These are phyloP conservation scores for Pterocles orientalis DNA, from an alignment of 2,113 vertebrate genomes.

Conservation along the genomic window DNA sequence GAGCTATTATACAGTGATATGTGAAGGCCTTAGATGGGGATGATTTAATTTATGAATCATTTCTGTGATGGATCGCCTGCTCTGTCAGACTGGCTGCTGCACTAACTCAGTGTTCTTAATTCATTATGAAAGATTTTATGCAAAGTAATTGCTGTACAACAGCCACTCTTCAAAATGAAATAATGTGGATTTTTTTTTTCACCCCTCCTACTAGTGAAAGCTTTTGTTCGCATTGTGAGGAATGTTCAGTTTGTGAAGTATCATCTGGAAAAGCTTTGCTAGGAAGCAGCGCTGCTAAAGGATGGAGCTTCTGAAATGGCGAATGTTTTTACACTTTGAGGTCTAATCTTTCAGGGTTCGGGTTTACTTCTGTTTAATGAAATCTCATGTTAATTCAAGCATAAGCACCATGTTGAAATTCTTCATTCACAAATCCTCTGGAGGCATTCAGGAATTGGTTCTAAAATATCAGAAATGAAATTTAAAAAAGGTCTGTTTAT, in stretches of 20 bases:
- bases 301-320: neutral
- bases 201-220: neutral
- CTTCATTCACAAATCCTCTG: neutral
- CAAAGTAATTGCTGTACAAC: constrained; percentile 60
- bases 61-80: constrained; percentile 50
- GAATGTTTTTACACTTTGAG: neutral
- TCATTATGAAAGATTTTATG: constrained; percentile 58
- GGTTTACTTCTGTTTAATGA: constrained; percentile 4
- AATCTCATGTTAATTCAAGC: neutral
- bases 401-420: neutral
- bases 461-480: constrained; percentile 6
- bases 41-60: constrained; percentile 63
- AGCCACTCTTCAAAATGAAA: constrained; percentile 46
- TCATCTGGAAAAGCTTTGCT: constrained; percentile 21
- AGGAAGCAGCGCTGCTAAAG: neutral
- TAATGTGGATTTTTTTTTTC: neutral
- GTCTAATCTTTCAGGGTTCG: neutral
- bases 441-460: neutral
- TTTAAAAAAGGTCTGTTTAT: neutral
- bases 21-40: constrained; percentile 37
- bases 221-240: neutral
- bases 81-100: constrained; percentile 32
- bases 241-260: neutral
- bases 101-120: constrained; percentile 14
- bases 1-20: constrained; percentile 39